Base-by-base conservation (phyloP, 2,888 invertebrate genomes). In the Amaurobius ferox region DNA sequence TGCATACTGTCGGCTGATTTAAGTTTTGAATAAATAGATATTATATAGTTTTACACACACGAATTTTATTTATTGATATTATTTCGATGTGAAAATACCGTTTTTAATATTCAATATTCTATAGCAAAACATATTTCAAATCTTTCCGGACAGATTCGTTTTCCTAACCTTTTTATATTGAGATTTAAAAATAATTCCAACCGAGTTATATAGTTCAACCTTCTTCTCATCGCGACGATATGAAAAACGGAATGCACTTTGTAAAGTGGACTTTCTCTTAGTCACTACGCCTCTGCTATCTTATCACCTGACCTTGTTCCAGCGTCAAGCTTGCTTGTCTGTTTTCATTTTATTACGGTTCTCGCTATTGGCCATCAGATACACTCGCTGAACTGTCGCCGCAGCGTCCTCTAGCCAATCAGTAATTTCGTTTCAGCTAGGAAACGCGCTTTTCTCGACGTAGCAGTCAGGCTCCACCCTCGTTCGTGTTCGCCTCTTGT, bases 241-340 rank as follows among this genome's bases (percentile, higher is more conserved):
- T 30, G 66, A 66, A 64, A 64, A 23, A 13, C 40, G 28, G 23
- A 67, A 16, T n/a, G 9, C 32, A 32, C 32, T 40, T 40, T 32
- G 28, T 70, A 44, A 73, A 79, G 32, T 67, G 73, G 78, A 85
- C 78, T 78, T 78, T 83, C 76, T 70, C 76, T 70, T 83, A 67
- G 61, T 68, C 55, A 73, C 44, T 67, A 73, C 78, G 72, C 85
- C 73, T 72, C 67, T 74, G 73, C 78, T 86, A 86, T 85, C 85
- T 85, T 85, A 86, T 86, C 78, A 78, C 85, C 78, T 86, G 78
- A 86, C 85, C 85, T 86, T 86, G 78, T 78, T 86, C 73, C 72
- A 64, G 79, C 85, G 73, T 86, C 78, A 79, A 79, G 73, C 85
- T 77, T 64, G 68, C 78, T 30, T 44, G 66, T 72, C 61, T 74